Conservation (phyloP, 2,113 vertebrate genomes). For the Muscicapa adusta region DNA sequence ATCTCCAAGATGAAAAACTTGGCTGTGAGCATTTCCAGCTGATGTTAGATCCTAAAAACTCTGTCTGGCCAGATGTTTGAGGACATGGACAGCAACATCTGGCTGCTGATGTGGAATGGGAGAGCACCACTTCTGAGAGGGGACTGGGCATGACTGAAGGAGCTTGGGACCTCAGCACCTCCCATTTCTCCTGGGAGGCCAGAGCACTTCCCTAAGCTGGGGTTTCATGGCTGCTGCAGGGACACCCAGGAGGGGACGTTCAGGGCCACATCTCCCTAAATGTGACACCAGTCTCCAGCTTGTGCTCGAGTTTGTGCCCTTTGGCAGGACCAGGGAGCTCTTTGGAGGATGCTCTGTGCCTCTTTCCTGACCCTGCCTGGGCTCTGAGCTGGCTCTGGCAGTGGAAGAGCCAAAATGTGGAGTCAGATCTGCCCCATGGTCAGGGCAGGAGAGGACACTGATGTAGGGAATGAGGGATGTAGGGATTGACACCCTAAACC, state of each 20-base stretch:
- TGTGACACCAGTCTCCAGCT: neutral
- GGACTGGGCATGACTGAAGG: neutral
- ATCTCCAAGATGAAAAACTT: neutral
- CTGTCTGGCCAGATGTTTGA: neutral
- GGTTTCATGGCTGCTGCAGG: neutral
- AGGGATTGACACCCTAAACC: neutral
- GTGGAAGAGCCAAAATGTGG: neutral
- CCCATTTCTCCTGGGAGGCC: rapidly evolving
- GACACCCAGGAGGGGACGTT: neutral
- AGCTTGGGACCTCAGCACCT: neutral
- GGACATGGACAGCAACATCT: neutral
- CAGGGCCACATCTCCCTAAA: rapidly evolving
- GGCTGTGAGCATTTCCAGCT: neutral
- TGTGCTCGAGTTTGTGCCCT: neutral
- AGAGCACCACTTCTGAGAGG: neutral
- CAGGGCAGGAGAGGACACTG: neutral
- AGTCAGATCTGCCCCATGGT: neutral
- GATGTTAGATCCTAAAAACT: neutral
- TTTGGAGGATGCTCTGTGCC: neutral
- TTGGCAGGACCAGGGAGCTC: neutral
- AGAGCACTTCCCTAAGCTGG: neutral
- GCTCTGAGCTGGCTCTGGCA: neutral
- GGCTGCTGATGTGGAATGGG: neutral
- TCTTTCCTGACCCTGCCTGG: neutral
- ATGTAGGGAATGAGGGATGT: neutral